Evolutionary conservation across 2,888 invertebrate species (phyloP).

Genomic region (Syritta pipiens): DNA sequence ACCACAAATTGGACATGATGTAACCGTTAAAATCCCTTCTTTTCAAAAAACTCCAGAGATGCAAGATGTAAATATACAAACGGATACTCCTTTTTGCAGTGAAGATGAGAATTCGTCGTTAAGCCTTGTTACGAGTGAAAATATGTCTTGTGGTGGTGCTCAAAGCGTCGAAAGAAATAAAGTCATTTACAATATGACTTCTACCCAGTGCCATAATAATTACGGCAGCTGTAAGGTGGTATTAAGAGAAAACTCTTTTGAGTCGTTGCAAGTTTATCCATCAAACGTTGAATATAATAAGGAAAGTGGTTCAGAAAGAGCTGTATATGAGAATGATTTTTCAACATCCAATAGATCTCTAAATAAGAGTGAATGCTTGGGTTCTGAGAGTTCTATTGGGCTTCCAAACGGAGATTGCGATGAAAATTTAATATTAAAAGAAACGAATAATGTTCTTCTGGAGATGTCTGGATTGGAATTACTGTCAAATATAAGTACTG

Average conservation of each 20-base stretch:
- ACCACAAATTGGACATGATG: conserved; percentile 5
- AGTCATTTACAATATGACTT: not conserved
- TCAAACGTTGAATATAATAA: conserved; percentile 1
- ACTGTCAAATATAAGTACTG: conserved; percentile 89
- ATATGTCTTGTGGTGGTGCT: not conserved
- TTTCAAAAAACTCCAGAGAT: conserved; percentile 80
- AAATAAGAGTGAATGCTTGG: conserved; percentile 23
- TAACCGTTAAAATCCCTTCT: not conserved
- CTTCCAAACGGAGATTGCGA: not conserved
- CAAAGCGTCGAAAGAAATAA: conserved; percentile 8
- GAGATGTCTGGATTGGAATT: conserved; percentile 91
- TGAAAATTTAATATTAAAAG: conserved; percentile 6
- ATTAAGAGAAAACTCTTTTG: conserved; percentile 19
- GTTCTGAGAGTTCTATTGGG: not conserved
- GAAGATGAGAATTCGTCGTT: conserved; percentile 81
- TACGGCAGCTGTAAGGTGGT: not conserved
- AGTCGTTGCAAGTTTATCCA: conserved; percentile 10
- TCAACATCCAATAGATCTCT: not conserved
- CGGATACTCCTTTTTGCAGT: conserved; percentile 85
- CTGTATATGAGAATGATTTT: conserved; percentile 5
- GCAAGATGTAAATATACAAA: conserved; percentile 92
- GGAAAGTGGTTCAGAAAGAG: not conserved
- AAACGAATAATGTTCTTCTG: conserved; percentile 77
- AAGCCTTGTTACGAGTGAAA: conserved; percentile 10
- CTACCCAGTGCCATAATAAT: conserved; percentile 4